These are phyloP conservation scores for Hystrix cristata DNA, from an alignment of 2,113 vertebrate species.

Conservation along the genomic window DNA sequence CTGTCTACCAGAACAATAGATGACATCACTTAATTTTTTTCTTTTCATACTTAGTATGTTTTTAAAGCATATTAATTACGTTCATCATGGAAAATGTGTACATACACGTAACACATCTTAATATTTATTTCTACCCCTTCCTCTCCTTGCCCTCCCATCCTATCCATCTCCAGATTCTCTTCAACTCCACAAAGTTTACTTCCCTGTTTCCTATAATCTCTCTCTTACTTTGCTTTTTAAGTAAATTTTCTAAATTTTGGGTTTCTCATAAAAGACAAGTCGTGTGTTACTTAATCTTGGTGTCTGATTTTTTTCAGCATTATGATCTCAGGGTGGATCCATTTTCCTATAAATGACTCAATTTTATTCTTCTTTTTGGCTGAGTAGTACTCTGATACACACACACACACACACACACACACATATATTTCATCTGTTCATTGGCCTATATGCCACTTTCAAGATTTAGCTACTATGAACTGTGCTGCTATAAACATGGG, in stretches of 20 bases:
- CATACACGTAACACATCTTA: not conserved
- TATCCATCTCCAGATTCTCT: not conserved
- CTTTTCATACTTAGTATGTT: not conserved
- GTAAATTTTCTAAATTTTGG: not conserved
- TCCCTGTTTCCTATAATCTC: not conserved
- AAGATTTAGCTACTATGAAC: not conserved
- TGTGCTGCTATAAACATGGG: not conserved
- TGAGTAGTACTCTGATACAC: not conserved
- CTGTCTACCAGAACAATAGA: not conserved
- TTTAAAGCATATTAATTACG: not conserved
- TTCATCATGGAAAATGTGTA: not conserved
- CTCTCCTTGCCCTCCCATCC: not conserved
- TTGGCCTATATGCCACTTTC: not conserved
- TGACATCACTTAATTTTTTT: not conserved
- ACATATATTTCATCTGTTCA: not conserved
- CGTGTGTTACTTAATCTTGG: not conserved
- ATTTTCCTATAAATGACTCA: not conserved
- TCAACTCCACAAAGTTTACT: not conserved
- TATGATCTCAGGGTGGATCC: not conserved
- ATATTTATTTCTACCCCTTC: not conserved
- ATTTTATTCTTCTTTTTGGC: not conserved
- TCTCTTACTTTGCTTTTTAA: not conserved
- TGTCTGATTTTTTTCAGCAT: not conserved
- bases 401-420: too few species aligned
- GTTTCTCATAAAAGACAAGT: not conserved